phyloP scores from a whole-genome alignment of 2,113 vertebrate genomes.

The Mystacornis crossleyi region DNA sequence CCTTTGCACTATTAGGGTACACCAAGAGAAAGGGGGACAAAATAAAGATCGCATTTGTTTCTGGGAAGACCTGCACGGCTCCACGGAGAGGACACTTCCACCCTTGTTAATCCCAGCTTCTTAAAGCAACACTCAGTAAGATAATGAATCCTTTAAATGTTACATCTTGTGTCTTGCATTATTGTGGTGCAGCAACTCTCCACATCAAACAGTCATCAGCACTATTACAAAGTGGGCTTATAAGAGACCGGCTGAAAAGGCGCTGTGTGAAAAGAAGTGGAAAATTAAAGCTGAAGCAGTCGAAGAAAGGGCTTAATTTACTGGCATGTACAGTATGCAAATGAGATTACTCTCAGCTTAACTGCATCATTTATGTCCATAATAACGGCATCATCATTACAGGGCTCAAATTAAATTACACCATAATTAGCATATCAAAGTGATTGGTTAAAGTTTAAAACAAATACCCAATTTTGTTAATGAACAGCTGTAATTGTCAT shows the following conservation, averaged over 20 bases:
- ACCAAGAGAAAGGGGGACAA: not conserved
- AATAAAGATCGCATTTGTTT: conserved; percentile 8
- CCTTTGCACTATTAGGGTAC: not conserved
- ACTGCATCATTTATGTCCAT: conserved; percentile 99
- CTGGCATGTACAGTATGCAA: conserved; percentile 99
- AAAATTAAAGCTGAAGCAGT: conserved; percentile 97
- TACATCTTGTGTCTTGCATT: conserved; percentile 92
- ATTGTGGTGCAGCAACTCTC: conserved; percentile 88
- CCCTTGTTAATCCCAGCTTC: conserved; percentile 73
- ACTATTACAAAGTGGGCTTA: conserved; percentile 89
- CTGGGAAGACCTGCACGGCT: not conserved
- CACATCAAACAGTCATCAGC: conserved; percentile 93
- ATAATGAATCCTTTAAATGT: conserved; percentile 95
- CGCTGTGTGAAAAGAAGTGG: conserved; percentile 97
- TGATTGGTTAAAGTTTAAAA: conserved; percentile 99
- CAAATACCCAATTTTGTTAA: conserved; percentile 99
- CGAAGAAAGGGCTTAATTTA: conserved; percentile 99
- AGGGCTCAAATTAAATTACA: conserved; percentile 99
- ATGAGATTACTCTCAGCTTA: conserved; percentile 99
- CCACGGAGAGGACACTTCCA: conserved; percentile 62
- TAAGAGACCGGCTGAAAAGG: conserved; percentile 86
- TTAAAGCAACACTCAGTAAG: conserved; percentile 87
- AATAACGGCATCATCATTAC: conserved; percentile 99
- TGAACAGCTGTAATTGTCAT: conserved; percentile 98
- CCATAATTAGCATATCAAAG: conserved; percentile 99